These are phyloP conservation scores for Hydrophis major DNA, from an alignment of 2,797 vertebrate species.

Conservation along the genomic window DNA sequence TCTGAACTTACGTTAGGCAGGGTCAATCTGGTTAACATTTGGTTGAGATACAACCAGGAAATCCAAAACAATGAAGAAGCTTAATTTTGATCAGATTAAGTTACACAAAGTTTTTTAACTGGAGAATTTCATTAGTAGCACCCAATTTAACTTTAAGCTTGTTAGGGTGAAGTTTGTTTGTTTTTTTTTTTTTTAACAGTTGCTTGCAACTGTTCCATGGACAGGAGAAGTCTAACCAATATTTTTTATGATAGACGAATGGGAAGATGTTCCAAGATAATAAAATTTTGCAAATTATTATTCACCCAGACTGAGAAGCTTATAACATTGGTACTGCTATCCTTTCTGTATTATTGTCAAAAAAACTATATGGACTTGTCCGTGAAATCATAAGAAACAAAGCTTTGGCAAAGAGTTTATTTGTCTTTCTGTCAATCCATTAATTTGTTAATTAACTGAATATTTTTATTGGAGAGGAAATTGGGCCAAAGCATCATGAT, in stretches of 20 bases:
- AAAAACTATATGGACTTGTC: neutral
- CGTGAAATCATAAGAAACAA: neutral
- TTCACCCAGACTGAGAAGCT: neutral
- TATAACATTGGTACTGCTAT: neutral
- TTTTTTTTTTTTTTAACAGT: too few species aligned
- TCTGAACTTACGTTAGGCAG: neutral
- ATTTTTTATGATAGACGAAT: neutral
- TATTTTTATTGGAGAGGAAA: neutral
- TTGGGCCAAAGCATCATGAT: neutral
- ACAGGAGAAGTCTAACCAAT: too few species aligned
- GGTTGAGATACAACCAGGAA: neutral
- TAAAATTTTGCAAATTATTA: neutral
- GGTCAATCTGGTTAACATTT: neutral
- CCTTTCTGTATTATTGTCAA: neutral
- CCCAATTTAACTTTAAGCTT: neutral
- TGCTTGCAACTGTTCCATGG: too few species aligned
- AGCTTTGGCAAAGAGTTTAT: neutral
- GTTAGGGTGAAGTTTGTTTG: neutral
- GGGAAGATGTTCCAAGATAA: neutral
- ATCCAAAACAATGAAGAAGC: neutral
- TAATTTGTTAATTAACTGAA: neutral
- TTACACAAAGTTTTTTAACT: neutral
- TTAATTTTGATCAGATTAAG: neutral
- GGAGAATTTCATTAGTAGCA: neutral
- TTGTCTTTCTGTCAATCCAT: neutral